These are phyloP conservation scores for Miichthys miiuy DNA, from an alignment of 2,797 vertebrate genomes.

Conservation along the genomic window DNA sequence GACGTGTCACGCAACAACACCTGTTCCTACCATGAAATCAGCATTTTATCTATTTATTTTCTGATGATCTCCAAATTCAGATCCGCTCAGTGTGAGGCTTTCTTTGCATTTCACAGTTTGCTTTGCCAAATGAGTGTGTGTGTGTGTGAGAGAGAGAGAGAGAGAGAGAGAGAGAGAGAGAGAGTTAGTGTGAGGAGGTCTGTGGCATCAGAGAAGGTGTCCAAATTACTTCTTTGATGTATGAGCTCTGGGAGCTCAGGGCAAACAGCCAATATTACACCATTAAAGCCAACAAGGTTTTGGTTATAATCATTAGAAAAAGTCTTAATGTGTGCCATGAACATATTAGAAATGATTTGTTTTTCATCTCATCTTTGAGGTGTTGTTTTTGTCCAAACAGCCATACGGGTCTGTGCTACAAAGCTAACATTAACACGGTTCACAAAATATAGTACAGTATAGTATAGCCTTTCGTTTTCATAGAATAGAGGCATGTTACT, in stretches of 20 bases:
- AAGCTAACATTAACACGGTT: background rate
- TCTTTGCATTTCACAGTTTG: slow-evolving; percentile 24
- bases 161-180: too few relatives aligned
- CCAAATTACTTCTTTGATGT: slow-evolving; percentile 61
- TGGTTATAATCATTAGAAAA: slow-evolving; percentile 32
- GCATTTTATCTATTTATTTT: slow-evolving; percentile 42
- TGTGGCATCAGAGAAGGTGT: slow-evolving; percentile 34
- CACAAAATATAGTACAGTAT: background rate
- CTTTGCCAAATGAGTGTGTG: slow-evolving; percentile 5
- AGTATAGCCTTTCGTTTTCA: background rate
- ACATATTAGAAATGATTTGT: slow-evolving; percentile 43
- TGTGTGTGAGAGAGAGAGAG: slow-evolving; percentile 8
- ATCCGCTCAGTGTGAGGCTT: background rate
- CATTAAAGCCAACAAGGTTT: slow-evolving; percentile 47
- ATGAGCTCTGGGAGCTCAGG: slow-evolving; percentile 64
- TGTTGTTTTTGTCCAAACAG: slow-evolving; percentile 22
- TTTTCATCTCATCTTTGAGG: slow-evolving; percentile 34
- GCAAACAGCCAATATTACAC: slow-evolving; percentile 39
- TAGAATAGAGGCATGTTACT: background rate
- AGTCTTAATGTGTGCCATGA: slow-evolving; percentile 10
- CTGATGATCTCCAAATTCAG: slow-evolving; percentile 21
- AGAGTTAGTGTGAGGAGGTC: slow-evolving; percentile 28
- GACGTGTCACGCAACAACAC: slow-evolving; percentile 70
- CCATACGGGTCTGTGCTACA: slow-evolving; percentile 22
- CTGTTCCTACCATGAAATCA: slow-evolving; percentile 72